Evolutionary conservation across 1,140 invertebrate species (phyloP), one percentile per base, ranked within the genome.

Genomic region (Aphis gossypii): DNA sequence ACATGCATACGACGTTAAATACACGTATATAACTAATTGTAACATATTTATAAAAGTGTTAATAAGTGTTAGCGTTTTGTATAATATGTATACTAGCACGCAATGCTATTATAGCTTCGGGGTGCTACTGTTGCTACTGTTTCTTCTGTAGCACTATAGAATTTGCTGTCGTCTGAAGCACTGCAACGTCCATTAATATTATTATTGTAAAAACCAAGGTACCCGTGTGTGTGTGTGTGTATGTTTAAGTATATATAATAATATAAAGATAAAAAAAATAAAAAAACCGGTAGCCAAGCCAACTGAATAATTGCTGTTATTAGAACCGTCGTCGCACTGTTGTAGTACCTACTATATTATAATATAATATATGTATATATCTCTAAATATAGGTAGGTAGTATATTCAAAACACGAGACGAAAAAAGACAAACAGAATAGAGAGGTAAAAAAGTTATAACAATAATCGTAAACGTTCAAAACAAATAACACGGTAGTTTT

Each of bases 391-490:
- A 46, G 87, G 46, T n/a, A 21, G 38, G 48, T 41, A 84, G 38
- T 41, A 9, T 87, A 48, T 88, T 54, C 46, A n/a, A 89, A 54
- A 88, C n/a, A 21, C 2, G 46, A 88, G 30, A 86, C 41, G 84
- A 41, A n/a, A 48, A 86, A 21, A 23, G 30, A 83, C n/a, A 23
- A 83, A 25, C 83, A 41, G 23, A 23, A 86, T 3, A 25, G 41
- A 86, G 21, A 86, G 84, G 14, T 30, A 46, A 41, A 89, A 89
- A 54, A 54, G 35, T 54, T 54, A 35, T 51, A 38, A 89, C 48
- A 89, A 89, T 89, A 89, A 89, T 89, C 88, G 88, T 89, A 89
- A 89, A 89, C 88, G 88, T 56, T 56, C 88, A 56, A 89, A 89
- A 89, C 51, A 56, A 89, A 89, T 89, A 89, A 89, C 88, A 25